These are phyloP conservation scores for Empis stercorea DNA, from an alignment of 2,888 invertebrate genomes.

Conservation along the genomic window DNA sequence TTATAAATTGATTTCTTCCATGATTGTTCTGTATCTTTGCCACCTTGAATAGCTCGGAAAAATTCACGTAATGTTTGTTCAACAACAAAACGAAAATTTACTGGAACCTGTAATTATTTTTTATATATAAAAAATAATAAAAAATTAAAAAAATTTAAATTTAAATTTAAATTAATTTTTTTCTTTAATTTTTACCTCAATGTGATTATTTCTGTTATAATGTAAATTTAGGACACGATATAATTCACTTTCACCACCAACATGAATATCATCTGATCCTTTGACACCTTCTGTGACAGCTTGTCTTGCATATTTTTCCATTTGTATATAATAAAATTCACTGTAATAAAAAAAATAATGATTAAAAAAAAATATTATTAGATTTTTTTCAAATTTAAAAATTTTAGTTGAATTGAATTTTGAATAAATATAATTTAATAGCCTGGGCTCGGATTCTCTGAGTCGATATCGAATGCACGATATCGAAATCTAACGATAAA, in stretches of 20 bases:
- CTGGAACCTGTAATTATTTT: slow-evolving; percentile 84
- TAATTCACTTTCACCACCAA: slow-evolving; percentile 91
- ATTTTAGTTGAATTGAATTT: too few species aligned
- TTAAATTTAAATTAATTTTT: neutral
- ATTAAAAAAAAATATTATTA: slow-evolving; percentile 1
- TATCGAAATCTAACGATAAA: too few species aligned
- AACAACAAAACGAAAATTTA: slow-evolving; percentile 92
- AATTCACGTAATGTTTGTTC: slow-evolving; percentile 97
- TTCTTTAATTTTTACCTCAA: slow-evolving; percentile 29
- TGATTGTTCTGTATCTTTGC: slow-evolving; percentile 95
- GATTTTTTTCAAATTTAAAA: too few species aligned
- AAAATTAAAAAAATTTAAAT: neutral
- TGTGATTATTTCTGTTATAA: slow-evolving; percentile 81
- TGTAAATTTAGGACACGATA: slow-evolving; percentile 97
- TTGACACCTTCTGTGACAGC: slow-evolving; percentile 94
- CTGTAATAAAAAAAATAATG: too few species aligned
- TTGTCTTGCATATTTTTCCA: slow-evolving; percentile 99
- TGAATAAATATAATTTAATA: too few species aligned
- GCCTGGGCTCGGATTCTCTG: too few species aligned
- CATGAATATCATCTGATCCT: slow-evolving; percentile 82
- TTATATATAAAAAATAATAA: neutral
- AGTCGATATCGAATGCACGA: too few species aligned
- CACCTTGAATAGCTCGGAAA: slow-evolving; percentile 93
- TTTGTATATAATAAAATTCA: slow-evolving; percentile 99
- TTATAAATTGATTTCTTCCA: slow-evolving; percentile 99